A percentile compares a stretch with the other conserved stretches of the same genome.
phyloP scores from a whole-genome alignment of 2,113 vertebrate genomes.

The Vombatus ursinus region DNA sequence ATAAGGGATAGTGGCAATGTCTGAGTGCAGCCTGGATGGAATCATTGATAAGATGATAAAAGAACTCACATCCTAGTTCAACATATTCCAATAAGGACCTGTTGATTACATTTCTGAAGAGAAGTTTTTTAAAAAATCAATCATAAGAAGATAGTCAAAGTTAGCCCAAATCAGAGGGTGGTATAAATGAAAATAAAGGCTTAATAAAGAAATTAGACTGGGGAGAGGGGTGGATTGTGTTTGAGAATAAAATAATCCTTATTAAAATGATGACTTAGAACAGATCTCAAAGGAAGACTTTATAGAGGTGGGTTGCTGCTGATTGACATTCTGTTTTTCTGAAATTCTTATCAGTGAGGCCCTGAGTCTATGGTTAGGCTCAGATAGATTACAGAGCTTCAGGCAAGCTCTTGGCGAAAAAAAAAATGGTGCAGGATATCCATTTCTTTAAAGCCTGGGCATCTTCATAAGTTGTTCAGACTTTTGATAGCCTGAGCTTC shows the following conservation, averaged over 20 bases:
- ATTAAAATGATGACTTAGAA: not conserved
- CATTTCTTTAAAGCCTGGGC: constrained; percentile 23
- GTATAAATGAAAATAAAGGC: not conserved
- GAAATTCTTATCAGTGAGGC: constrained; percentile 30
- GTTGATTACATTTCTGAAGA: constrained; percentile 49
- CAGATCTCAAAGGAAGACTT: constrained; percentile 35
- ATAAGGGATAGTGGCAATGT: not conserved
- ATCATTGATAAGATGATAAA: not conserved
- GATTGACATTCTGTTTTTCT: constrained; percentile 61
- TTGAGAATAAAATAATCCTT: not conserved
- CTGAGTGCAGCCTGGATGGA: not conserved
- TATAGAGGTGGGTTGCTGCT: constrained; percentile 38
- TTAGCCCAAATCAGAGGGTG: constrained; percentile 53
- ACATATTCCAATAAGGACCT: constrained; percentile 45
- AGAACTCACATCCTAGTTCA: constrained; percentile 21
- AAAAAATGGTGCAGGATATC: not conserved
- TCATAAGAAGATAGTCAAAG: constrained; percentile 52
- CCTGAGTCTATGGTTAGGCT: constrained; percentile 59
- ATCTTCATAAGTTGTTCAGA: constrained; percentile 47
- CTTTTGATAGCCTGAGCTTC: constrained; percentile 26
- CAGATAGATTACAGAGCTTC: constrained; percentile 16
- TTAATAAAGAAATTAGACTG: not conserved
- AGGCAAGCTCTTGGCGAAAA: constrained; percentile 10
- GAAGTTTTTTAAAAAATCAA: constrained; percentile 53
- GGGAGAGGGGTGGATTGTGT: not conserved